Evolutionary conservation across 2,888 invertebrate genomes (phyloP).

Genomic region (Myathropa florea): DNA sequence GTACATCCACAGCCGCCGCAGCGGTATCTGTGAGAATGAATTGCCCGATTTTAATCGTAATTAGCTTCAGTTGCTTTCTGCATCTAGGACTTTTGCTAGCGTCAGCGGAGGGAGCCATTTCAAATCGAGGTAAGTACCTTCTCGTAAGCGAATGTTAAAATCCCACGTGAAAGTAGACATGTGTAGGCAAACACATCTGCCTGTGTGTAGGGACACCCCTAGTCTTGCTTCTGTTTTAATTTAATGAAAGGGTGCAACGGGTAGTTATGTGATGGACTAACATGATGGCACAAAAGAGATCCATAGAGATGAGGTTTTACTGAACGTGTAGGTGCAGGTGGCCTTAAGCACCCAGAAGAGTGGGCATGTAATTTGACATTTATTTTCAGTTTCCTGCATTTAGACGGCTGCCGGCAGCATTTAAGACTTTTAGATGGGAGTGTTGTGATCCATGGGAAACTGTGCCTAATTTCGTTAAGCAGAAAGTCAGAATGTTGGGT

Average conservation of each 20-base stretch:
- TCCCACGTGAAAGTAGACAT: background rate
- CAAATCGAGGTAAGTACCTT: slow-evolving; percentile 79
- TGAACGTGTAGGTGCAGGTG: too few species aligned
- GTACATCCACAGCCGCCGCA: slow-evolving; percentile 53
- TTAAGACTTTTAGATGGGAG: too few species aligned
- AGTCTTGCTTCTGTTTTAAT: background rate
- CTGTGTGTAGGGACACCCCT: background rate
- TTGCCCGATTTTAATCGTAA: slow-evolving; percentile 80
- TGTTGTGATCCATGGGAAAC: too few species aligned
- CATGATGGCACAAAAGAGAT: background rate
- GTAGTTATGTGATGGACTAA: background rate
- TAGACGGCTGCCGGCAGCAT: too few species aligned
- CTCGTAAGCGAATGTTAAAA: background rate
- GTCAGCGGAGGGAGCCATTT: slow-evolving; percentile 78
- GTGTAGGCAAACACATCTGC: background rate
- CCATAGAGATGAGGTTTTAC: background rate
- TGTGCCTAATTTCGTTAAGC: too few species aligned
- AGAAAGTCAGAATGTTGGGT: too few species aligned
- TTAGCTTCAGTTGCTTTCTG: slow-evolving; percentile 79
- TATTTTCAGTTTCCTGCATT: too few species aligned
- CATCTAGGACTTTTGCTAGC: slow-evolving; percentile 76
- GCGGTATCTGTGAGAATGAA: slow-evolving; percentile 75
- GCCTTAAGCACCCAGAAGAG: too few species aligned
- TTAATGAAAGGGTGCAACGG: background rate
- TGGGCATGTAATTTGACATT: background rate